A percentile compares a stretch with the other conserved stretches of the same genome.
phyloP scores from a whole-genome alignment of 1,140 invertebrate species.

The Leptinotarsa texana region DNA sequence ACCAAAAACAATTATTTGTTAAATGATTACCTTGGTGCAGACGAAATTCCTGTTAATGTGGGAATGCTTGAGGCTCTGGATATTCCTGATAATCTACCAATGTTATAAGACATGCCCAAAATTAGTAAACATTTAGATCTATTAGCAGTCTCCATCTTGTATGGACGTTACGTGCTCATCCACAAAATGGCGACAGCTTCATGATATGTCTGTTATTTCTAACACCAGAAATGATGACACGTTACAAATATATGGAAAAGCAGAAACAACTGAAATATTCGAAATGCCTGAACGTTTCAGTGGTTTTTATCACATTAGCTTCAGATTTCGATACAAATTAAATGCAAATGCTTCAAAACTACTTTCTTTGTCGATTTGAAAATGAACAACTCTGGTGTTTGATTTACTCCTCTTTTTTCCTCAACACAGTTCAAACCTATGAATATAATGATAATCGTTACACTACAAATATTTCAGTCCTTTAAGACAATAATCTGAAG shows the following conservation, averaged over 20 bases:
- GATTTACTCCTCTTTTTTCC: no score
- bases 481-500: no score
- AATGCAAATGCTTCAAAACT: no score
- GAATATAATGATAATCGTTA: no score
- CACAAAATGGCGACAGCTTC: background rate
- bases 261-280: background rate
- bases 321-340: no score
- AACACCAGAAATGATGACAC: background rate
- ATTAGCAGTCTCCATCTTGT: background rate
- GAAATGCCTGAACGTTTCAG: background rate
- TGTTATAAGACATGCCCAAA: slow-evolving; percentile 52
- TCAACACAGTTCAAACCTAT: no score
- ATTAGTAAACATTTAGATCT: slow-evolving; percentile 34
- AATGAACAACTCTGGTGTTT: no score
- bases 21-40: slow-evolving; percentile 74
- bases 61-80: slow-evolving; percentile 87
- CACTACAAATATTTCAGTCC: no score
- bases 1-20: background rate
- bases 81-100: slow-evolving; percentile 62
- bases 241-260: background rate
- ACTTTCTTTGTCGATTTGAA: no score
- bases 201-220: background rate
- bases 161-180: background rate
- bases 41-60: slow-evolving; percentile 65
- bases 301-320: no score